Conservation (phyloP, 1,140 invertebrate species). For the Drosophila nigrodunni region DNA sequence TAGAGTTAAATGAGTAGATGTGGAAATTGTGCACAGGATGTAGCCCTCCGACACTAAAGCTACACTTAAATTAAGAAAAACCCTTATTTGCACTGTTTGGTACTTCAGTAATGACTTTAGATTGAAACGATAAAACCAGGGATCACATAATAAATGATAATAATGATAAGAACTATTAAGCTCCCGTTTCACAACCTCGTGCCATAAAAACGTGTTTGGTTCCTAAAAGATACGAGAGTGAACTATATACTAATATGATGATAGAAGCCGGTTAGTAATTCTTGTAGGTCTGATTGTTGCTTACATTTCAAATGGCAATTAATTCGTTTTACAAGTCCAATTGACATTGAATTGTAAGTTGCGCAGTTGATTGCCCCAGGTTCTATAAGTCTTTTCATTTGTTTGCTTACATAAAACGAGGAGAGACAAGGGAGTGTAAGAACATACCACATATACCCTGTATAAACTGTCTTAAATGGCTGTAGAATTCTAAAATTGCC, state of each 20-base stretch:
- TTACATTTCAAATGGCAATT: conserved; percentile 68
- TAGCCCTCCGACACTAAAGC: no score
- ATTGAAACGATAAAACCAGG: no score
- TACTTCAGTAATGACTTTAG: no score
- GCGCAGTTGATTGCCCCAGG: conserved; percentile 51
- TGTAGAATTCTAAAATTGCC: conserved; percentile 21
- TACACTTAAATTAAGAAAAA: no score
- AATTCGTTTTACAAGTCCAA: conserved; percentile 70
- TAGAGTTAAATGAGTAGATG: no score
- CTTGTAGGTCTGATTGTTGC: conserved; percentile 35
- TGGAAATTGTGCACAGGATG: no score
- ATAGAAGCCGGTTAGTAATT: conserved; percentile 48
- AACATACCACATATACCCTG: conserved; percentile 15
- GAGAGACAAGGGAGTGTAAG: not conserved
- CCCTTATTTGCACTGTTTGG: no score
- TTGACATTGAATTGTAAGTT: conserved; percentile 73
- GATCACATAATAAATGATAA: no score
- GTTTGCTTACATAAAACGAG: conserved; percentile 45
- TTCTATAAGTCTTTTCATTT: conserved; percentile 9
- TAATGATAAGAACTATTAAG: conserved; percentile 5
- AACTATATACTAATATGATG: not conserved
- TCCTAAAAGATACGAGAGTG: conserved; percentile 13
- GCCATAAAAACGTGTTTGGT: conserved; percentile 61
- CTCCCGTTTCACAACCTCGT: conserved; percentile 42
- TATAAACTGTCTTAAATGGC: conserved; percentile 16